Base-by-base conservation (phyloP, 2,797 vertebrate species). In the Acanthurus tractus region DNA sequence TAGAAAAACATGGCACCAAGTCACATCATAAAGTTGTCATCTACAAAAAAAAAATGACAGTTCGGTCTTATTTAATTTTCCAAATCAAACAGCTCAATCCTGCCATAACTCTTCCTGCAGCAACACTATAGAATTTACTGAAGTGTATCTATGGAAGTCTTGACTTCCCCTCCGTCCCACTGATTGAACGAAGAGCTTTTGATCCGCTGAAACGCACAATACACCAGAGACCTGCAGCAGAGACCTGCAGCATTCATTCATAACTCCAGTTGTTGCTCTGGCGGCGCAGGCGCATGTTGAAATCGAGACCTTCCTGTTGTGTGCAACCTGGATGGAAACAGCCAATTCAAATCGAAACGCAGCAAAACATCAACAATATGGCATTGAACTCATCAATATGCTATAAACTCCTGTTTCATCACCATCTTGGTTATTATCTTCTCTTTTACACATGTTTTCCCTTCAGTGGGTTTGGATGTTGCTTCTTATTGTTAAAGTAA, bases 151-250 rank as follows among this genome's bases (percentile, higher is more conserved):
- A 49, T 79, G 77, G 67, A 82, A 64, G 63, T 74, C 73, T 88
- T 56, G n/a, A 56, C 86, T 89, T 85, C 81, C 88, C 82, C 63
- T 64, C 44, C 56, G 64, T 84, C 84, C 86, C 49, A 42, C 78
- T 82, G 72, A 86, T 81, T 91, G 81, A 91, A 86, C 77, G 63
- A 56, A 50, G 72, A 53, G 63, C 53, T 59, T 90, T 90, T 89
- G 87, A 90, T 84, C 66, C 78, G 71, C 54, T 53, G 15, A 69
- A 67, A 76, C 56, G 61, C 63, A 88, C 82, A 89, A 89, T 84
- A 48, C 83, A 81, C 79, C 34, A 69, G 74, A 84, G 78, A 38
- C 61, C 63, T 65, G 48, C 34, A 45, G 70, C 59, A 20, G 74
- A 84, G 78, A 38, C 61, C 63, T 65, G 48, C 36, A 45, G 70